Conservation (phyloP, 2,113 vertebrate genomes). For the Notiomystis cincta region DNA sequence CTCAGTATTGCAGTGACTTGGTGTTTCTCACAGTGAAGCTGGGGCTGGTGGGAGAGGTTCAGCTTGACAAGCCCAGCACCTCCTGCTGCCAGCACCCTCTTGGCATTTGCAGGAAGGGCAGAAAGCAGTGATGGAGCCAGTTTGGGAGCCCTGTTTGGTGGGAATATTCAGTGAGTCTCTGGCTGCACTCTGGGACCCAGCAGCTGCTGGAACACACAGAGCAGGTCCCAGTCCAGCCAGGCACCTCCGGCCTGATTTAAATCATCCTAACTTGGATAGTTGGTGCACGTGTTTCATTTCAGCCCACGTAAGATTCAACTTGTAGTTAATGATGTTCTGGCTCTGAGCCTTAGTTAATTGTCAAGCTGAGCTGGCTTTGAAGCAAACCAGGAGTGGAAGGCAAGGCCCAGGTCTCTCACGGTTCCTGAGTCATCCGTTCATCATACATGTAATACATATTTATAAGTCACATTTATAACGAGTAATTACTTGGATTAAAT, state of each 20-base stretch:
- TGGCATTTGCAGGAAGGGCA: not conserved
- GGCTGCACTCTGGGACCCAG: not conserved
- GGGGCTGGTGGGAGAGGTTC: not conserved
- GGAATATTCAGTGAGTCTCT: not conserved
- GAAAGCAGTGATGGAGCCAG: fast-evolving
- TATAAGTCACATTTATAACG: constrained; percentile 19
- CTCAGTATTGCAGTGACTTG: not conserved
- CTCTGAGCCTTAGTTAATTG: not conserved
- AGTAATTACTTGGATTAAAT: constrained; percentile 58
- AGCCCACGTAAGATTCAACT: not conserved
- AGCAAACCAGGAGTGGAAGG: not conserved
- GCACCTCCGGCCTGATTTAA: not conserved
- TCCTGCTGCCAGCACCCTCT: not conserved
- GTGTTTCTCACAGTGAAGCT: not conserved
- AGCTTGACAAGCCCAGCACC: not conserved
- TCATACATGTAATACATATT: not conserved
- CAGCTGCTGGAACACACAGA: fast-evolving
- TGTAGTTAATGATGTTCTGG: not conserved
- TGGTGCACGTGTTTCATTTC: not conserved
- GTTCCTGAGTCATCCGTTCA: not conserved
- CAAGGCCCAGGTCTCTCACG: not conserved
- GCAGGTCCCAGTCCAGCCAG: not conserved
- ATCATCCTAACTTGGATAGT: not conserved
- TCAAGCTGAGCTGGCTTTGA: not conserved
- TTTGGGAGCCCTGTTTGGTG: not conserved